Base-by-base conservation (phyloP, 2,888 invertebrate species). In the Andrena camellia region DNA sequence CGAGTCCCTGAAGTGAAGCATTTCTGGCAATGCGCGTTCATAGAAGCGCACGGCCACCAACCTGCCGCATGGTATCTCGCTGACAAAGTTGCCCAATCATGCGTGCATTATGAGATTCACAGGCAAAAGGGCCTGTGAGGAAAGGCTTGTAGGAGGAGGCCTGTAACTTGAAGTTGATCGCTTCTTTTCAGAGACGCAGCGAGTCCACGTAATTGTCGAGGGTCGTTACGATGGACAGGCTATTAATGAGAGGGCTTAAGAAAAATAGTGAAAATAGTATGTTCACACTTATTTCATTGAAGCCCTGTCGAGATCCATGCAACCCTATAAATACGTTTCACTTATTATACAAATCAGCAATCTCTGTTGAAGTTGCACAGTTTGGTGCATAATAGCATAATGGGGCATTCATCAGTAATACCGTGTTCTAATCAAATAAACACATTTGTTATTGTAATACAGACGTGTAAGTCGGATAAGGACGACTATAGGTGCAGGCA, bases 1-100 rank as follows among this genome's bases (percentile, higher is more conserved):
- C 88, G 93, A 93, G 93, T 92, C 92, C 90, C 90, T 84, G 90
- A 90, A 91, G 92, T 92, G 90, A 93, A 92, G 92, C 91, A 92
- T 92, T 93, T 92, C 93, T 92, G 90, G 92, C 91, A 90, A 92
- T 92, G 91, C 89, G 88, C 91, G 90, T 86, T 87, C 90, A 88
- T 89, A 88, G 88, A 87, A 82, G 88, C 86, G 88, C 85, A 69
- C 78, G 88, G 83, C 87, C 85, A 81, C 81, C 83, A 81, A 86
- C 73, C 86, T 84, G 81, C 88, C 89, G 88, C 89, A 89, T 85
- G 90, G 90, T 90, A 90, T 92, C 91, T 92, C 88, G 89, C 90
- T 90, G 89, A 90, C 90, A 90, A 91, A 91, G 89, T 91, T 92
- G 90, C 88, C 90, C 92, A 92, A 93, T 93, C 92, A 92, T 92